phyloP scores from a whole-genome alignment of 1,140 invertebrate species.

The Watersipora subatra region DNA sequence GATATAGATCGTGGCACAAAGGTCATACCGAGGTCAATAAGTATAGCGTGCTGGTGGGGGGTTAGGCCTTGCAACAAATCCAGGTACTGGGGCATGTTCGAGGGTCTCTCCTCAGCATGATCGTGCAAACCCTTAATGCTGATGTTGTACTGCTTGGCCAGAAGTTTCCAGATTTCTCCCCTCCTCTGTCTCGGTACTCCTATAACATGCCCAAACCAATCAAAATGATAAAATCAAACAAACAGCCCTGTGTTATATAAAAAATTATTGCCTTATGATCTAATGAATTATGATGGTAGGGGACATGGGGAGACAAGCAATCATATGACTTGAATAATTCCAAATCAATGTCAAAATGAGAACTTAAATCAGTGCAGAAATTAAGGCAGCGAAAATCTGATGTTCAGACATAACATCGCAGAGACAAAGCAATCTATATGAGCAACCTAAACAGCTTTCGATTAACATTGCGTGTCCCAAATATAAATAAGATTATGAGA shows the following conservation, averaged over 20 bases:
- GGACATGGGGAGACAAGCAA: too few relatives aligned
- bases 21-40: constrained; percentile 63
- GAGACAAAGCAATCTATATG: too few relatives aligned
- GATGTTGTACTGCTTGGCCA: constrained; percentile 61
- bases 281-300: too few relatives aligned
- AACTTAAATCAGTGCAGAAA: too few relatives aligned
- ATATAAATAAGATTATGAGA: too few relatives aligned
- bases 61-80: constrained; percentile 71
- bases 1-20: too few relatives aligned
- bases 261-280: not conserved
- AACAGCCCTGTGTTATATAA: not conserved
- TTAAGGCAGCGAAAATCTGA: too few relatives aligned
- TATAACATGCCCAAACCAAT: constrained; percentile 28
- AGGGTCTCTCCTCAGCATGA: constrained; percentile 40
- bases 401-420: too few relatives aligned
- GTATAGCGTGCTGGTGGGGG: constrained; percentile 84
- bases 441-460: too few relatives aligned
- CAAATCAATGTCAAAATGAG: too few relatives aligned
- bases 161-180: constrained; percentile 80
- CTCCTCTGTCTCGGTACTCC: constrained; percentile 71
- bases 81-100: constrained; percentile 52
- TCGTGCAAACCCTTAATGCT: constrained; percentile 12
- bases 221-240: not conserved
- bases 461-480: too few relatives aligned
- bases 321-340: too few relatives aligned